Evolutionary conservation across 1,140 invertebrate species (phyloP), one percentile per base, ranked within the genome.

Genomic region (Campodea augens): DNA sequence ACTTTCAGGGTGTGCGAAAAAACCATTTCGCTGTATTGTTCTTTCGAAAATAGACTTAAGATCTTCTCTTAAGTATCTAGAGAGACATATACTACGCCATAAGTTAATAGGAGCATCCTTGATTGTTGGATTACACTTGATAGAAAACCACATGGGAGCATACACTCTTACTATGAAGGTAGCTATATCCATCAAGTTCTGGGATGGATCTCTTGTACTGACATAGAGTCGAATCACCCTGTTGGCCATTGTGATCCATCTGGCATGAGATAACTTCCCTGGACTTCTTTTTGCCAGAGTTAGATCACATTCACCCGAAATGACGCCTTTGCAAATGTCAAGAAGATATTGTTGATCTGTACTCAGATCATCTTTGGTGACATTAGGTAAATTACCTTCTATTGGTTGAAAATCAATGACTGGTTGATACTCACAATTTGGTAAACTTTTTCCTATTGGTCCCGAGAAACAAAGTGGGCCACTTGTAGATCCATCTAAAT

Each of bases 191-290:
- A 19, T n/a, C 19, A 3, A 24, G 22, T 24, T 13, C 22, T 24
- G 13, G 19, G 18, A 22, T 41, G 39, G 39, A n/a, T 41, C 22
- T 13, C 15, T 13, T 41, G 15, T 41, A n/a, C n/a, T n/a, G 4
- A 41, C 39, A 41, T 3, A 41, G 4, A 41, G n/a, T 13, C 15
- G 39, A n/a, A 41, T n/a, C 15, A 41, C 22, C 13, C 39, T n/a
- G 39, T 41, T 41, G 22, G 39, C 39, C 22, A 21, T 41, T 41
- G 39, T 41, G n/a, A 41, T 24, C 39, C 39, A 41, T 24, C 39
- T 41, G n/a, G 39, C 15, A 21, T 41, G 39, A 21, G 39, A 20
- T n/a, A 41, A 24, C 22, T 41, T 41, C 22, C 39, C 39, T 41
- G 39, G 39, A 41, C n/a, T 21, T 20, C 39, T 32, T 32, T 32